Conservation (phyloP, 2,797 vertebrate species). For the Tokudaia muenninki region DNA sequence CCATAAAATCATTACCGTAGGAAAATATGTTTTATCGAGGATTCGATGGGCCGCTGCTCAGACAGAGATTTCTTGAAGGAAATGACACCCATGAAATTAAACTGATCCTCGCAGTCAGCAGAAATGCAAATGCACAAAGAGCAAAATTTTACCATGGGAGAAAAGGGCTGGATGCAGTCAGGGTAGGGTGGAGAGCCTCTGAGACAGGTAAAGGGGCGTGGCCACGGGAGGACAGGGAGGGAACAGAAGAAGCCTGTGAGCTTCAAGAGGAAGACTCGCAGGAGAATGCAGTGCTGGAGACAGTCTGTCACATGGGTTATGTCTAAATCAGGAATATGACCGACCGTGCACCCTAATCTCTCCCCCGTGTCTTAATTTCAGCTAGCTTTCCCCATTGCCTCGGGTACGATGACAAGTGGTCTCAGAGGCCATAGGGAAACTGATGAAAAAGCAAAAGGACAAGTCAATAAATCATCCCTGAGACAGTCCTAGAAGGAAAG, state of each 20-base stretch:
- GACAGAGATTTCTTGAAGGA: conserved; percentile 91
- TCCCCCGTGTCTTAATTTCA: not conserved
- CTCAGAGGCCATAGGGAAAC: not conserved
- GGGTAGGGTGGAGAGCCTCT: not conserved
- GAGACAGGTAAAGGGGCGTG: not conserved
- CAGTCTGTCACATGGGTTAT: not conserved
- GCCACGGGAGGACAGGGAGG: not conserved
- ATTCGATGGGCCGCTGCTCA: conserved; percentile 89
- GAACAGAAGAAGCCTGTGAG: not conserved
- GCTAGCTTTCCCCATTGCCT: not conserved
- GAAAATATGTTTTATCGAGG: conserved; percentile 92
- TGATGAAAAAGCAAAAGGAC: not conserved
- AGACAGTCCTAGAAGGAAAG: not conserved
- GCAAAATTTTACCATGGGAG: conserved; percentile 6
- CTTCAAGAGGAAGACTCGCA: not conserved
- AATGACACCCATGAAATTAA: conserved; percentile 93
- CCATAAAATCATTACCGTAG: conserved; percentile 92
- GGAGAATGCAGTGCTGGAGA: not conserved
- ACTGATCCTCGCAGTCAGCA: conserved; percentile 89
- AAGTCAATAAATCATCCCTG: conserved; percentile 36
- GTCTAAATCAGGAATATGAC: not conserved
- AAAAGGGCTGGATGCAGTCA: not conserved
- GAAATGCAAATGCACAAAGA: conserved; percentile 90
- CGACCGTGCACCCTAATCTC: not conserved
- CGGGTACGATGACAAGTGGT: not conserved